Conservation (phyloP, 2,888 invertebrate genomes). For the Proisotoma minuta region DNA sequence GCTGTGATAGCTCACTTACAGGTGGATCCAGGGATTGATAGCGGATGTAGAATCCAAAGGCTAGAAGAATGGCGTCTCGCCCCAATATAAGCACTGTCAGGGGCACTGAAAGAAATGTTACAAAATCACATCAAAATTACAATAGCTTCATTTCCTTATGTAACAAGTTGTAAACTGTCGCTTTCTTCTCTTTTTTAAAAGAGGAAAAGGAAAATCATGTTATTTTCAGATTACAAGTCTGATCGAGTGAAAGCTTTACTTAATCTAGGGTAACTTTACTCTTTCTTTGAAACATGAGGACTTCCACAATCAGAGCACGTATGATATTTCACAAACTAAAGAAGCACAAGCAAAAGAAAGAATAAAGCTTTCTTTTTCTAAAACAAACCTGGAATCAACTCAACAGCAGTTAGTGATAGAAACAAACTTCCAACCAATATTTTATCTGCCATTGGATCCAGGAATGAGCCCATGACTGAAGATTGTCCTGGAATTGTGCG, state of each 20-base stretch:
- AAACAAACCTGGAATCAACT: slow-evolving; percentile 72
- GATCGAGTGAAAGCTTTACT: neutral
- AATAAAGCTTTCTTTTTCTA: slow-evolving; percentile 10
- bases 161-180: too few relatives aligned
- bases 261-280: neutral
- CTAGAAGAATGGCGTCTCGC: slow-evolving; percentile 75
- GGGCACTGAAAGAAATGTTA: slow-evolving; percentile 55
- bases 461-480: slow-evolving; percentile 86
- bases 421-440: slow-evolving; percentile 84
- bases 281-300: neutral
- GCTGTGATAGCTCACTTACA: slow-evolving; percentile 56
- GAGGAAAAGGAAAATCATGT: too few relatives aligned
- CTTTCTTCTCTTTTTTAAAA: too few relatives aligned
- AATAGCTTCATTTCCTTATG: neutral
- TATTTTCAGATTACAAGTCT: too few relatives aligned
- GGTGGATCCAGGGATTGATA: slow-evolving; percentile 85
- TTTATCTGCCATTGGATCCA: slow-evolving; percentile 97
- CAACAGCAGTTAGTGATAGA: slow-evolving; percentile 76
- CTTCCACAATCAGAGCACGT: slow-evolving; percentile 2
- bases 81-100: slow-evolving; percentile 76
- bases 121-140: neutral
- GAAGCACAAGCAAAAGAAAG: neutral
- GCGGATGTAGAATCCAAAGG: slow-evolving; percentile 82
- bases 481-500: slow-evolving; percentile 85
- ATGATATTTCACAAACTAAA: neutral